A percentile compares a stretch with the other conserved stretches of the same genome.
Conservation (phyloP, 2,888 invertebrate genomes). For the Camponotus fellah region DNA sequence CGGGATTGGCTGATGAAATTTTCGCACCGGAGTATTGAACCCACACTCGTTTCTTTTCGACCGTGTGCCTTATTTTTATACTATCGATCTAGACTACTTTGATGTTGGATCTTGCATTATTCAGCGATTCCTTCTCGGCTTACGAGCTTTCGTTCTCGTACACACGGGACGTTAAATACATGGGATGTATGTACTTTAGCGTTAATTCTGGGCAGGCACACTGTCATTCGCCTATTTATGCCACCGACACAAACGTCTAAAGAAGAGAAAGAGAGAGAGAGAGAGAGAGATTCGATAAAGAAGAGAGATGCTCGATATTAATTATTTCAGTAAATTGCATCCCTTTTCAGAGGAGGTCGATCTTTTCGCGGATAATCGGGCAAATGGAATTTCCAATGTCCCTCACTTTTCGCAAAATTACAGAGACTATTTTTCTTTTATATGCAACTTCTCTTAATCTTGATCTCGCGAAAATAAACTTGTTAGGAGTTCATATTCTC, state of each 20-base stretch:
- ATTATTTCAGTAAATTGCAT: slow-evolving; percentile 61
- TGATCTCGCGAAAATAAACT: not conserved
- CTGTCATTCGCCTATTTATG: slow-evolving; percentile 1
- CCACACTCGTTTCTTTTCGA: slow-evolving; percentile 11
- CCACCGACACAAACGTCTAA: not conserved
- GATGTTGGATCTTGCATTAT: slow-evolving; percentile 73
- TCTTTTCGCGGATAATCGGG: slow-evolving; percentile 56
- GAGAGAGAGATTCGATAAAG: not conserved
- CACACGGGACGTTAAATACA: slow-evolving; percentile 39
- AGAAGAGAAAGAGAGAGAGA: not conserved
- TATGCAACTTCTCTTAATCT: not conserved
- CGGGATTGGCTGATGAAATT: slow-evolving; percentile 71
- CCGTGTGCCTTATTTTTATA: slow-evolving; percentile 75
- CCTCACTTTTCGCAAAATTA: slow-evolving; percentile 18
- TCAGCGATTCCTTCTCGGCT: slow-evolving; percentile 64
- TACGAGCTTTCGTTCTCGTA: slow-evolving; percentile 56
- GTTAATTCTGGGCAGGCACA: slow-evolving; percentile 24
- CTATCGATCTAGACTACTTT: slow-evolving; percentile 75
- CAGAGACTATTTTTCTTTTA: not conserved
- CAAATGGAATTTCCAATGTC: slow-evolving; percentile 21
- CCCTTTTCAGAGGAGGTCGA: slow-evolving; percentile 28
- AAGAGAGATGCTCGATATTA: slow-evolving; percentile 44
- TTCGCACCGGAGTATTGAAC: slow-evolving; percentile 72
- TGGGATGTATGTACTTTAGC: not conserved
- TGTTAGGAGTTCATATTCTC: not conserved